Percentiles rank a stretch among this genome's conserved stretches.
phyloP scores from a whole-genome alignment of 2,797 vertebrate genomes.

The Stomatorhinus walkeri region DNA sequence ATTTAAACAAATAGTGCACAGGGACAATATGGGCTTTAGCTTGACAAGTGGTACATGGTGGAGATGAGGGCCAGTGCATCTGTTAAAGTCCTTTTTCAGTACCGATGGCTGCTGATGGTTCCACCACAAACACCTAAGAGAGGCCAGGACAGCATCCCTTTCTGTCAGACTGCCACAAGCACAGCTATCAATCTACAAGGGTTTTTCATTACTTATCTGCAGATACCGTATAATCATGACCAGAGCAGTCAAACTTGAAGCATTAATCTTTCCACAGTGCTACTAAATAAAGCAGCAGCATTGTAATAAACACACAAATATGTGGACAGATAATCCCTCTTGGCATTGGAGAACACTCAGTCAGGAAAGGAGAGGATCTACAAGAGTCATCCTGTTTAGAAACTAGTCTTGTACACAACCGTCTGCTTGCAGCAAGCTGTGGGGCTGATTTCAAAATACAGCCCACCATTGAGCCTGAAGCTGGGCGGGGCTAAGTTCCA shows the following conservation, averaged over 20 bases:
- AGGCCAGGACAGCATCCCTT: constrained; percentile 15
- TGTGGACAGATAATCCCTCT: background rate
- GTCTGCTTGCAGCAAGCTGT: background rate
- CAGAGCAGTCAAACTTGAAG: background rate
- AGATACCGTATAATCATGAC: background rate
- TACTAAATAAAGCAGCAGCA: background rate
- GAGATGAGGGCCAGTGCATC: background rate
- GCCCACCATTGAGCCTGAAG: background rate
- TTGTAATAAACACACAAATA: background rate
- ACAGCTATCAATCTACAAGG: background rate
- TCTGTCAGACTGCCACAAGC: background rate
- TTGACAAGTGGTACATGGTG: background rate
- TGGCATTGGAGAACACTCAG: background rate
- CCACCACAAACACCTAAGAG: background rate
- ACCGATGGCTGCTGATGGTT: background rate
- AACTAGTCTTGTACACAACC: background rate
- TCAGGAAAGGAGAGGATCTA: background rate
- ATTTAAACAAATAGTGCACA: background rate
- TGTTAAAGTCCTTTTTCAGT: background rate
- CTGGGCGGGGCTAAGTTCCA: background rate
- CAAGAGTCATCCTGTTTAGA: background rate
- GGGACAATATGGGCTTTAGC: background rate
- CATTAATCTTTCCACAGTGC: background rate
- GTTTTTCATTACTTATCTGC: background rate
- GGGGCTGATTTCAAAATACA: background rate